Percentiles rank a stretch among this genome's conserved stretches.
Evolutionary conservation across 2,113 vertebrate species (phyloP).

Genomic region (Aleadryas rufinucha): DNA sequence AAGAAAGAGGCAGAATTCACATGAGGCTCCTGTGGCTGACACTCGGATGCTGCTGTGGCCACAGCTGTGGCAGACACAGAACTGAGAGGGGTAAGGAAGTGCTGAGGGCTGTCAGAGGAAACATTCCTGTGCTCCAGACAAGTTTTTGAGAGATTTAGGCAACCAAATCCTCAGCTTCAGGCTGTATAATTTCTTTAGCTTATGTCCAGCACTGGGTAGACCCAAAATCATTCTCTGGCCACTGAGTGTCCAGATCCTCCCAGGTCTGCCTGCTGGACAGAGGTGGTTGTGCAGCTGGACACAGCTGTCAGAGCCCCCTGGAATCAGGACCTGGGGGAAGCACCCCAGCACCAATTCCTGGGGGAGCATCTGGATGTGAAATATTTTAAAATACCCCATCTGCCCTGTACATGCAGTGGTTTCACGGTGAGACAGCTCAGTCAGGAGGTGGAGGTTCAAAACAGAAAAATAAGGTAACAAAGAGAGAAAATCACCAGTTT

Average conservation of each 20-base stretch:
- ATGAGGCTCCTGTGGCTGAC: neutral
- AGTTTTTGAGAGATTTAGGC: neutral
- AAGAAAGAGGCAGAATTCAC: neutral
- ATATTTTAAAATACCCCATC: neutral
- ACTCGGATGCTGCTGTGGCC: neutral
- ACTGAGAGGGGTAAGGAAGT: neutral
- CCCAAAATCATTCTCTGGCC: neutral
- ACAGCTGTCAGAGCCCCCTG: neutral
- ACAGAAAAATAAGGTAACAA: neutral
- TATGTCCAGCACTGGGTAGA: neutral
- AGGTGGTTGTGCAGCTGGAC: neutral
- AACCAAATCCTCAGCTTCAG: neutral
- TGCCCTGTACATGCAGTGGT: neutral
- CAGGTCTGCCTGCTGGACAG: neutral
- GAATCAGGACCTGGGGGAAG: neutral
- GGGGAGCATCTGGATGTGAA: neutral
- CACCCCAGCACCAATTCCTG: neutral
- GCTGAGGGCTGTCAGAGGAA: neutral
- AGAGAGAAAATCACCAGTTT: neutral
- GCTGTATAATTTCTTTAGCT: neutral
- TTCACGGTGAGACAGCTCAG: neutral
- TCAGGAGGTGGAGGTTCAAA: neutral
- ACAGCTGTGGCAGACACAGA: neutral
- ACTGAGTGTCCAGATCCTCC: neutral
- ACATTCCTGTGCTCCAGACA: neutral